Percentiles rank a stretch among this genome's conserved stretches.
Conservation (phyloP, 2,113 vertebrate species). For the Podocnemis expansa region DNA sequence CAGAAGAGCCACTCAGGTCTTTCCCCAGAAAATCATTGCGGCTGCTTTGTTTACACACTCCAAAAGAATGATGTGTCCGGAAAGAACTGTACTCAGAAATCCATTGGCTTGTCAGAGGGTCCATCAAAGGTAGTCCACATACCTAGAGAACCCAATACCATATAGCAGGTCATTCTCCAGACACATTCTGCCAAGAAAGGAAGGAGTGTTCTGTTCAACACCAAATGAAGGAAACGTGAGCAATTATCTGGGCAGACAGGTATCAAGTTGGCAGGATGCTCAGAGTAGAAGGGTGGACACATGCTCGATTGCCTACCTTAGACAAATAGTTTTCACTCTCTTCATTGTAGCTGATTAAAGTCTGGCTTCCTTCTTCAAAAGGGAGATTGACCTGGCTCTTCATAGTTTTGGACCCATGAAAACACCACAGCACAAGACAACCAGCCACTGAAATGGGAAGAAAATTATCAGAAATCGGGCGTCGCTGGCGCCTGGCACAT, state of each 20-base stretch:
- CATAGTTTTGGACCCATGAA: neutral
- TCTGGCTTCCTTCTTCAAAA: slow-evolving; percentile 47
- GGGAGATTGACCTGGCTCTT: fast-evolving
- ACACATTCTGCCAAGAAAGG: neutral
- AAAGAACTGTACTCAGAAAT: neutral
- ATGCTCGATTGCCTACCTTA: slow-evolving; percentile 14
- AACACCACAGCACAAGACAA: neutral
- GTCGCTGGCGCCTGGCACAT: no score
- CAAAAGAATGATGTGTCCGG: neutral
- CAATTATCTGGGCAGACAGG: neutral
- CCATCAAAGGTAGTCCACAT: neutral
- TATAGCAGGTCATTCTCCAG: neutral
- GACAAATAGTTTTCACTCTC: slow-evolving; percentile 28
- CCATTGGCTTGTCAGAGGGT: neutral
- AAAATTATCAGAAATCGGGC: neutral
- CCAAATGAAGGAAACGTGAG: neutral
- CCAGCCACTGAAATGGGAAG: slow-evolving; percentile 16
- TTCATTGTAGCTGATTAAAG: slow-evolving; percentile 53
- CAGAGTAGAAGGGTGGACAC: neutral
- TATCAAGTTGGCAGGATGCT: neutral
- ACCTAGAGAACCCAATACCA: neutral
- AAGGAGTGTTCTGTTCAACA: neutral
- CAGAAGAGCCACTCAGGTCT: neutral
- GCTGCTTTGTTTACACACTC: neutral
- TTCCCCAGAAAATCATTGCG: neutral